These are phyloP conservation scores for Eulimnadia texana DNA, from an alignment of 1,140 invertebrate species.

Conservation along the genomic window DNA sequence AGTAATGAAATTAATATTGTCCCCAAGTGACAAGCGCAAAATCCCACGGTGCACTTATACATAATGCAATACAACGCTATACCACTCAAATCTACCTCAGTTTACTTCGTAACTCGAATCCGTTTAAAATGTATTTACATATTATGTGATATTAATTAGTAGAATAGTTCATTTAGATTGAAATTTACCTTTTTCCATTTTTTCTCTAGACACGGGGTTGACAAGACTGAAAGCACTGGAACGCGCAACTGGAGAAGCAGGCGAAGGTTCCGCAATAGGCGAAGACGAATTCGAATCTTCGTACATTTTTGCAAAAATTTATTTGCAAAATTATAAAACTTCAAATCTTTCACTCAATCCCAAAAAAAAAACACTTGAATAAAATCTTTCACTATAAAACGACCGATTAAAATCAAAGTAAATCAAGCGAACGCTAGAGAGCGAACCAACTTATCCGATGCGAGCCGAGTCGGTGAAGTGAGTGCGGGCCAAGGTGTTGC, in stretches of 20 bases:
- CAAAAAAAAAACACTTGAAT: too few species aligned
- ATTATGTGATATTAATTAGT: too few species aligned
- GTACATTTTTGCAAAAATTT: not conserved
- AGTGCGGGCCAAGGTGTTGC: not conserved
- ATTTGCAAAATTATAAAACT: not conserved
- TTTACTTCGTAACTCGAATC: too few species aligned
- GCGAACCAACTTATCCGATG: not conserved
- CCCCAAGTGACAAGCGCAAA: too few species aligned
- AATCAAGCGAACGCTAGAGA: not conserved
- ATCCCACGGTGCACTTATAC: too few species aligned
- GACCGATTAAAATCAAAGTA: not conserved
- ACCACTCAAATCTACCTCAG: too few species aligned
- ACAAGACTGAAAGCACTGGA: conserved; percentile 10
- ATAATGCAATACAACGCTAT: too few species aligned
- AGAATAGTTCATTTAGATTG: too few species aligned
- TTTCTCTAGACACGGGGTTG: not conserved
- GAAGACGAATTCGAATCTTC: conserved; percentile 5
- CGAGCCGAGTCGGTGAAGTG: not conserved
- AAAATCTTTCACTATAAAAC: not conserved
- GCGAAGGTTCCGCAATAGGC: not conserved
- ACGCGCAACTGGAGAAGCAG: not conserved
- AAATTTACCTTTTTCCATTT: not conserved
- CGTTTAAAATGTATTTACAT: too few species aligned
- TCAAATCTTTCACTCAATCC: not conserved
- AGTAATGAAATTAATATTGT: not conserved